Evolutionary conservation across 2,797 vertebrate species (phyloP), one percentile per base, ranked within the genome.

Genomic region (Semotilus atromaculatus): DNA sequence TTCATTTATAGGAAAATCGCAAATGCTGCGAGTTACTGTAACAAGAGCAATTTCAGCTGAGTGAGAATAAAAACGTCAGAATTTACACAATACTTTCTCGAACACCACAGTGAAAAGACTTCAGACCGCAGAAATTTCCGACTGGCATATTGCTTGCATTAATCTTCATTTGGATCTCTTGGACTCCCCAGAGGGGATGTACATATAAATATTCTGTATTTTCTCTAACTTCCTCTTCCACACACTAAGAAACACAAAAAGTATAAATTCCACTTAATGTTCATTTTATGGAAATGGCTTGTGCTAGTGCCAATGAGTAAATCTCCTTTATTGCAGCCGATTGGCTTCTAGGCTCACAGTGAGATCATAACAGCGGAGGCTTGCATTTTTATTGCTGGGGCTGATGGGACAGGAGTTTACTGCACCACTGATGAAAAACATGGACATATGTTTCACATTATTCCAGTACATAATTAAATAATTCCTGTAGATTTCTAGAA

Each of bases 271-370:
- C 74, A 84, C 74, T 77, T 68, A 79, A 79, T 55, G 85, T 77
- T 82, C 48, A 77, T 83, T 86, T 80, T 86, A 86, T 83, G 85
- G 76, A 80, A 74, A 86, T 83, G 34, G 43, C 45, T 86, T 86
- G 85, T 71, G 36, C 64, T 48, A 43, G 38, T 74, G 75, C 85
- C 76, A 83, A 83, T 73, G 68, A 43, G 82, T 86, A 83, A 86
- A 80, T 86, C 81, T 72, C 26, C 45, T 86, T 86, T 79, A 83
- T 86, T 86, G 71, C 75, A 86, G 82, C 81, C 43, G 53, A 80
- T 68, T 73, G 75, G 81, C 71, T 82, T 86, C 80, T 83, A 58
- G 77, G 67, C 71, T 75, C 68, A 83, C 58, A 86, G 75, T 73
- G 60, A 83, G 75, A 83, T 86, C 68, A 83, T 79, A 83, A 83